Base-by-base conservation (phyloP, 2,797 vertebrate genomes). In the Babyrousa celebensis region DNA sequence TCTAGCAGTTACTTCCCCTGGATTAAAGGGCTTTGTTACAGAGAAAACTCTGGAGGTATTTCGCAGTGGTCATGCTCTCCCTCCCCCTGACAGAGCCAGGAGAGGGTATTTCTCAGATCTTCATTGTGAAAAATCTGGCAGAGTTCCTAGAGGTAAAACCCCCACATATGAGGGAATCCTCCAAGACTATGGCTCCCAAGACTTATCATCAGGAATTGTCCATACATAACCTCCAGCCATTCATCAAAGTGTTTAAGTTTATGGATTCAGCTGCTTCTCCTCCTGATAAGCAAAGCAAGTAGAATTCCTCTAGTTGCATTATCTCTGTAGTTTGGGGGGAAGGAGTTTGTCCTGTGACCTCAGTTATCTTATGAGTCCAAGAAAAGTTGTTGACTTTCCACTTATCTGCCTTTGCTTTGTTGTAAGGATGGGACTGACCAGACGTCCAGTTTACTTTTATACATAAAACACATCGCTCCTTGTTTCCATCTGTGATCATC, bases 331-430 rank as follows among this genome's bases (percentile, higher is more conserved):
- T 21, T 48, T 23, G 3, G 18, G 0, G 1, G 23, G 36, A 58
- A n/a, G 10, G 6, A 63, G 1, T 92, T 80, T 91, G 21, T 20
- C 27, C 48, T 29, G 6, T 20, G 48, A 71, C 10, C 12, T 85
- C 2, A 11, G 0, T 86, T 89, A 58, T 89, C 21, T 83, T 16
- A 18, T 72, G 5, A 17, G 14, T 27, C n/a, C 16, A 78, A 65
- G 15, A 74, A 87, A 95, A 75, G 5, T 43, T 67, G 18, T 0
- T 67, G 25, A 79, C 93, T 91, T 95, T 74, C 25, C 52, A n/a
- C 83, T 67, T 86, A 5, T 65, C 36, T 58, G 60, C 54, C 79
- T 32, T 63, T 82, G 77, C 40, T 23, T 91, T 40, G 9, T 56
- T 93, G 12, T 48, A 85, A 71, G 0, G 16, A 91, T 36, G 40